These are phyloP conservation scores for Myrmecophaga tridactyla DNA, from an alignment of 2,113 vertebrate species.

Conservation along the genomic window DNA sequence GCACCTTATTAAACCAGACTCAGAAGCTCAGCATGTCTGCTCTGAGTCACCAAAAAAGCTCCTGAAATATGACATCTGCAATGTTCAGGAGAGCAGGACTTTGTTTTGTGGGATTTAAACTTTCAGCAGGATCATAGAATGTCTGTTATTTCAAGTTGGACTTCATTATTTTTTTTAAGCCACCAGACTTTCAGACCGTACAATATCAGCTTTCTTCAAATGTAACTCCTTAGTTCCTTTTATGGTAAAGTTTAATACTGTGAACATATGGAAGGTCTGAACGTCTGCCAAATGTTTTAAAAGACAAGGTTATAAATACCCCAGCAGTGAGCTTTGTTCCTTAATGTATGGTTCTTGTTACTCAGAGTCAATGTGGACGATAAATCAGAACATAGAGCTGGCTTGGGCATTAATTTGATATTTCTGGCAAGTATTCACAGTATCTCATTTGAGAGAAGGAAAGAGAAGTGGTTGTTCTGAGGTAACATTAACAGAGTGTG, in stretches of 20 bases:
- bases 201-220: slow-evolving; percentile 83
- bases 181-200: slow-evolving; percentile 82
- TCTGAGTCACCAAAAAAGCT: slow-evolving; percentile 51
- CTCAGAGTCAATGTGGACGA: slow-evolving; percentile 77
- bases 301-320: slow-evolving; percentile 87
- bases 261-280: slow-evolving; percentile 86
- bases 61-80: slow-evolving; percentile 65
- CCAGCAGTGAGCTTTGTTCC: slow-evolving; percentile 61
- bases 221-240: slow-evolving; percentile 82
- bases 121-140: slow-evolving; percentile 74
- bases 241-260: slow-evolving; percentile 85
- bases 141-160: slow-evolving; percentile 78
- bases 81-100: slow-evolving; percentile 63
- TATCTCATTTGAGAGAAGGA: slow-evolving; percentile 23
- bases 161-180: slow-evolving; percentile 81
- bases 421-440: slow-evolving; percentile 57
- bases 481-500: slow-evolving; percentile 50
- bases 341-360: slow-evolving; percentile 81
- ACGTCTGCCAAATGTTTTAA: slow-evolving; percentile 85
- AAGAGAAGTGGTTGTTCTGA: slow-evolving; percentile 45
- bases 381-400: slow-evolving; percentile 78
- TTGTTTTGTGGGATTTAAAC: slow-evolving; percentile 79
- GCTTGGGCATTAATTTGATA: slow-evolving; percentile 71
- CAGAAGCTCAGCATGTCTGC: slow-evolving; percentile 12
- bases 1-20: slow-evolving; percentile 52